Evolutionary conservation across 2,888 invertebrate genomes (phyloP).

Genomic region (Aphrophora alni): DNA sequence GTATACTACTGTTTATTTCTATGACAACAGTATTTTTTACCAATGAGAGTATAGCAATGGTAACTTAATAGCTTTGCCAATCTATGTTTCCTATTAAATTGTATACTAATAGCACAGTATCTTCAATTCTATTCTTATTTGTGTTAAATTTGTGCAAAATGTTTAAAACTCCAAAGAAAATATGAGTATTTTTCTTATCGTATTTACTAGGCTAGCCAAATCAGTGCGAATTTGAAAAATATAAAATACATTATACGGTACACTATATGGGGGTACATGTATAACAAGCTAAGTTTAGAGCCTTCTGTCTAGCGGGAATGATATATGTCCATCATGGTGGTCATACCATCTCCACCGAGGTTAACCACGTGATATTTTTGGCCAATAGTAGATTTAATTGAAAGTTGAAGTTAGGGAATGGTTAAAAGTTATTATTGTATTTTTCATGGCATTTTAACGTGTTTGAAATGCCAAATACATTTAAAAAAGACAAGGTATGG

Average conservation of each 20-base stretch:
- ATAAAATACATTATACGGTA: too few species aligned
- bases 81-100: too few species aligned
- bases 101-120: too few species aligned
- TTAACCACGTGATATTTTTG: not conserved
- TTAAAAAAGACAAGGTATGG: slow-evolving; percentile 25
- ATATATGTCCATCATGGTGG: not conserved
- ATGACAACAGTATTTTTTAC: not conserved
- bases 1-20: not conserved
- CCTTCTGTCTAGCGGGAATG: not conserved
- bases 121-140: too few species aligned
- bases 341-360: not conserved
- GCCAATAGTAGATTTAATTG: not conserved
- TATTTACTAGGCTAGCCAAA: too few species aligned
- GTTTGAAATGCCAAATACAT: slow-evolving; percentile 27
- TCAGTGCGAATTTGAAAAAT: too few species aligned
- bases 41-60: not conserved
- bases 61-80: not conserved
- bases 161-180: too few species aligned
- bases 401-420: not conserved
- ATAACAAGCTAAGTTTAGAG: too few species aligned
- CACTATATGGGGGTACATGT: too few species aligned
- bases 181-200: too few species aligned
- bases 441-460: slow-evolving; percentile 22
- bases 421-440: slow-evolving; percentile 7
- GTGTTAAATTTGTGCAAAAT: too few species aligned